Evolutionary conservation across 2,888 invertebrate genomes (phyloP).

Genomic region (Bimastos eiseni): DNA sequence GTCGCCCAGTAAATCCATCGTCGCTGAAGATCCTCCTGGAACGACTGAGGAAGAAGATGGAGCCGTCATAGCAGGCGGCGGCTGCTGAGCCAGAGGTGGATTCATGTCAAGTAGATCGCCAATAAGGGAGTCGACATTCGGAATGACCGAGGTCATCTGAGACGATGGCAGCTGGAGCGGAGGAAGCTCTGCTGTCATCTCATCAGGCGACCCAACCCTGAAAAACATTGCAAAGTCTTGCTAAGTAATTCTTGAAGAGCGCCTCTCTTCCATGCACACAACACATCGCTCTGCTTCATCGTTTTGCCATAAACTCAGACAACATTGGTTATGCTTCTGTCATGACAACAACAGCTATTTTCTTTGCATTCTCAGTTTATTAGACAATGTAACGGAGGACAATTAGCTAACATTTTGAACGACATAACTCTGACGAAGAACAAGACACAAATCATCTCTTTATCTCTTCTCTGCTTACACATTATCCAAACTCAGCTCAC

Average conservation of each 20-base stretch:
- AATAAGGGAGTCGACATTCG: constrained; percentile 86
- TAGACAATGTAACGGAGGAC: not conserved
- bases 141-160: constrained; percentile 67
- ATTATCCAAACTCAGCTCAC: no score
- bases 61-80: constrained; percentile 43
- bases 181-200: constrained; percentile 33
- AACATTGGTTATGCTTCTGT: not conserved
- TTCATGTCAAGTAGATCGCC: constrained; percentile 96
- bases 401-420: not conserved
- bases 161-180: constrained; percentile 31
- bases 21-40: constrained; percentile 24
- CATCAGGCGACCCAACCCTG: constrained; percentile 10
- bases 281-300: not conserved
- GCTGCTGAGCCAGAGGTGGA: constrained; percentile 67
- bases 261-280: not conserved
- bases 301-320: not conserved
- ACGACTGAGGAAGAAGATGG: not conserved
- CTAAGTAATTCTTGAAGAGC: not conserved
- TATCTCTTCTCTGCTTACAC: no score
- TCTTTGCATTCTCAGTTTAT: not conserved
- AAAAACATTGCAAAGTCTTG: not conserved
- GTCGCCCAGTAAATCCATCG: constrained; percentile 75
- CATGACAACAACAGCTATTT: not conserved
- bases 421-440: not conserved
- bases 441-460: no score